Base-by-base conservation (phyloP, 1,140 invertebrate genomes). In the Drosophila mauritiana region DNA sequence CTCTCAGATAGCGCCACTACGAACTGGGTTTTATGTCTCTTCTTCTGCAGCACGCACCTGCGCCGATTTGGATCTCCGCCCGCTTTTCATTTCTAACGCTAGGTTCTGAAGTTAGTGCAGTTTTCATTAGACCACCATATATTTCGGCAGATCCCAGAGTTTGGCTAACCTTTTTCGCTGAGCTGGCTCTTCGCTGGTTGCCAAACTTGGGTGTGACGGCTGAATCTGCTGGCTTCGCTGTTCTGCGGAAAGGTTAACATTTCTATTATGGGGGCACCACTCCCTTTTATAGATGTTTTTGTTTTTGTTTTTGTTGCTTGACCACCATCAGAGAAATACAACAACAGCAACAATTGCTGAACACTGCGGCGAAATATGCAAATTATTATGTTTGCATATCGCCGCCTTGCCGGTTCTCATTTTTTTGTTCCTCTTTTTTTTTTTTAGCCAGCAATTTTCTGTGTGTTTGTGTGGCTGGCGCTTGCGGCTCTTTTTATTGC, bases 301-400 rank as follows among this genome's bases (percentile, higher is more conserved):
- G 27, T 36, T 40, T 61, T 17, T 22, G 27, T 54, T 45, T 52
- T 45, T 59, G 13, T 51, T 15, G 69, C 69, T 58, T 72, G 76
- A 78, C 76, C 76, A 74, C 70, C 70, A 62, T 73, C 69, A 77
- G 62, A 52, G 73, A 43, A 54, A 6, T 6, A 48, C 39, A 54
- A 31, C n/a, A 42, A 40, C 36, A 69, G 27, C 7, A 57, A 37
- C 58, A 37, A 37, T 37, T 49, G 45, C 17, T 37, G 20, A 70
- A 79, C 46, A 70, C 56, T 72, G 76, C 75, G 76, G 54, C 57
- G 58, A 63, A 79, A 78, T 78, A 78, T 78, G 75, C 62, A 79
- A 77, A 77, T 77, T 77, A 78, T 77, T 77, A 77, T 77, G 74
- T 76, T 77, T 78, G 74, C 62, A 77, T 77, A 77, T 77, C 62